A percentile compares a stretch with the other conserved stretches of the same genome.
phyloP scores from a whole-genome alignment of 2,888 invertebrate species.

The Gymnocheta viridis region DNA sequence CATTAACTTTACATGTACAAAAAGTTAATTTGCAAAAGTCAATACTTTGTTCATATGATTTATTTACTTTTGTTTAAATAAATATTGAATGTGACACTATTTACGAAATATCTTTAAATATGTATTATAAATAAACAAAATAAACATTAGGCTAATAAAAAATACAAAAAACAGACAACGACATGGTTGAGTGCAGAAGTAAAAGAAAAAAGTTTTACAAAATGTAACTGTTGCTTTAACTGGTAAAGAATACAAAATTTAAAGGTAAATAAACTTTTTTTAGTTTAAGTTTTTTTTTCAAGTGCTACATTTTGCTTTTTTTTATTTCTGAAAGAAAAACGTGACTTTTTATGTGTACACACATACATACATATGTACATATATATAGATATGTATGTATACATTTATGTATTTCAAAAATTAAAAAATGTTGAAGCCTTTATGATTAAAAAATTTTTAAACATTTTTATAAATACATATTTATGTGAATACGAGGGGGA shows the following conservation, averaged over 20 bases:
- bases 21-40: background rate
- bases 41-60: background rate
- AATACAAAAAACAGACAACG: background rate
- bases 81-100: slow-evolving; percentile 5
- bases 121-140: background rate
- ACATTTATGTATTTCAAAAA: no score
- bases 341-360: slow-evolving; percentile 49
- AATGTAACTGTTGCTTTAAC: slow-evolving; percentile 12
- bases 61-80: background rate
- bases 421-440: no score
- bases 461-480: no score
- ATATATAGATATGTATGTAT: no score
- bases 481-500: no score
- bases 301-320: slow-evolving; percentile 17
- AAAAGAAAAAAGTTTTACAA: background rate
- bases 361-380: no score
- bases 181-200: background rate
- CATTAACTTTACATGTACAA: background rate
- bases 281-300: slow-evolving; percentile 28
- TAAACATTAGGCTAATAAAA: background rate
- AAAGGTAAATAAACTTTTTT: slow-evolving; percentile 61
- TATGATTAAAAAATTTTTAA: no score
- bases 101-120: slow-evolving; percentile 11
- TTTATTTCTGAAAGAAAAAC: slow-evolving; percentile 22
- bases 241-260: background rate